Base-by-base conservation (phyloP, 30 jellyfish, hydroid and myxozoan genomes). In the Chrysaora quinquecirrha region DNA sequence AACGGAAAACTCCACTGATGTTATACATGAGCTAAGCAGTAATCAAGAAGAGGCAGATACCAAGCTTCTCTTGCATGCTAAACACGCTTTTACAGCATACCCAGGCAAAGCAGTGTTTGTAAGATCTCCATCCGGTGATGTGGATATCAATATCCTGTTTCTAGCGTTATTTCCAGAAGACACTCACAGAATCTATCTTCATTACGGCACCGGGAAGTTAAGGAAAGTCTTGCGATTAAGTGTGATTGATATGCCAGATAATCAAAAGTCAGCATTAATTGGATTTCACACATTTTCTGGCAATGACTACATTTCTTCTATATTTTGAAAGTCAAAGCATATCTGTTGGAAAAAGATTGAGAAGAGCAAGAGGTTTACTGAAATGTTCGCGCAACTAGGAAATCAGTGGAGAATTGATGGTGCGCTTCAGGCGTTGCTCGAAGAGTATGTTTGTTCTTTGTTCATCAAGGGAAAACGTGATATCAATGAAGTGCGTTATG, bases 61-160 rank as follows among this genome's bases (percentile, higher is more conserved):
- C 71, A 66, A 70, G 71, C 78, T 67, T 20, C 56, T 79, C 25
- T 47, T 79, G 58, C 90, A 79, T 60, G 74, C 90, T 48, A 68
- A 82, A 30, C 81, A 47, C 22, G 83, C 84, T 0, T 19, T 70
- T 30, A 32, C 28, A 1, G 78, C 76, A 82, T 2, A 66, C 66
- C 58, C 52, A 1, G 81, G 73, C 48, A 43, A 24, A 35, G 80
- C 89, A 62, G 83, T 78, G 2, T 25, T 78, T 78, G 67, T 78
- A 33, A 32, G 83, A 30, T 61, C 81, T 33, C 81, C 82, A 61
- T 63, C 89, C 33, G 89, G 82, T 4, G 89, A 78, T 48, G 89
- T 78, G 72, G 89, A 78, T 64, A 64, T 78, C 71, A 78, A 32
- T 61, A 28, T 78, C 30, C 72, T 78, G 73, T 62, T 61, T 46